Evolutionary conservation across 2,113 vertebrate genomes (phyloP), one percentile per base, ranked within the genome.

Genomic region (Dasyornis broadbenti): DNA sequence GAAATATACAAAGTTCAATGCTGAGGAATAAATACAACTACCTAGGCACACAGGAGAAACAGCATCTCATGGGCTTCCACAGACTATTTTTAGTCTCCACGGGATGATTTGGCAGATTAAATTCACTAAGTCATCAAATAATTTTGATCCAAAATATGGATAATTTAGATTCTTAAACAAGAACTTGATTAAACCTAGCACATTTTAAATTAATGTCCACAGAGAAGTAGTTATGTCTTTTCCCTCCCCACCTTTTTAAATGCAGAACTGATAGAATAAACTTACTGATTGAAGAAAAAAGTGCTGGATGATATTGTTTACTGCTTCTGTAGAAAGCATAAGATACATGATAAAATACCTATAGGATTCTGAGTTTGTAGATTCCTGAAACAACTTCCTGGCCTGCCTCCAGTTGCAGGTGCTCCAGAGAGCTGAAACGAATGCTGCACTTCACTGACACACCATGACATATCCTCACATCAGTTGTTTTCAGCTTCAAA

Each of bases 391-490:
- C 24, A 31, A 8, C 33, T 93, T 83, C 31, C 39, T 81, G 33
- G 24, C 64, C 76, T 86, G 65, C 53, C 31, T 64, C n/a, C 61
- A 54, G 35, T 10, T 85, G 65, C 72, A n/a, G 37, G 6, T 64
- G 27, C 69, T 79, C 10, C 11, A 31, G 40, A 79, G 49, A 40
- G 44, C 65, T 71, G 66, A 45, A 83, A 66, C 40, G 35, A 68
- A 13, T 0, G 0, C 45, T 84, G 61, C 4, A 0, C 64, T 16
- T 66, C 3, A 2, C 37, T 77, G 76, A 26, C 68, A 57, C 39
- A 59, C 45, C 50, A 90, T 79, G 57, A 27, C 20, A 33, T 24
- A 42, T 1, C 33, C 53, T 70, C 24, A 7, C 35, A 69, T 83
- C 28, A 22, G 10, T n/a, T 39, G 20, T 76, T 88, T 49, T 33